These are phyloP conservation scores for Agonopterix arenella DNA, from an alignment of 2,888 invertebrate species.

Conservation along the genomic window DNA sequence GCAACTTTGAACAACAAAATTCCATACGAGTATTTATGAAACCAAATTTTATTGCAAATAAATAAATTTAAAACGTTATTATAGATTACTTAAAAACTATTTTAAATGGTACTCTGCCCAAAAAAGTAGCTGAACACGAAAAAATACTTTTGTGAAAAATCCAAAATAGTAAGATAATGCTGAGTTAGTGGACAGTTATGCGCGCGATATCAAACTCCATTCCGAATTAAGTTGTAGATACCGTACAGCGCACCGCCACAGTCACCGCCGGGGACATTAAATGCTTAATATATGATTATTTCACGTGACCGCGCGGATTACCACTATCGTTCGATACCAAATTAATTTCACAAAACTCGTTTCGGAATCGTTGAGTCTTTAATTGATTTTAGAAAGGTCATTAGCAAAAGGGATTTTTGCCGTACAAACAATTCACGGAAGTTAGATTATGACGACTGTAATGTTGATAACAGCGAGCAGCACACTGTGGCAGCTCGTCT, in stretches of 20 bases:
- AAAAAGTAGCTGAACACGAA: conserved; percentile 14
- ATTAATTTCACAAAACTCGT: conserved; percentile 32
- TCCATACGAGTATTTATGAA: conserved; percentile 5
- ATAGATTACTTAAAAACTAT: conserved; percentile 7
- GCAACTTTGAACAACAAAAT: neutral
- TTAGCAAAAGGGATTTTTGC: too few relatives aligned
- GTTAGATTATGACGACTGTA: too few relatives aligned
- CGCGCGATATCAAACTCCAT: conserved; percentile 31
- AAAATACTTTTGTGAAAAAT: conserved; percentile 29
- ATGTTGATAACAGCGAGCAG: too few relatives aligned
- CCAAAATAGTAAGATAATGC: conserved; percentile 34
- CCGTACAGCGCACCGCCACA: conserved; percentile 13
- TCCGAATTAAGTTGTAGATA: conserved; percentile 46
- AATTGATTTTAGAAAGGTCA: conserved; percentile 34
- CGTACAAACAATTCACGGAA: too few relatives aligned
- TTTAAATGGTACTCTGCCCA: conserved; percentile 10
- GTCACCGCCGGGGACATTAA: conserved; percentile 23
- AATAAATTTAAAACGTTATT: conserved; percentile 3
- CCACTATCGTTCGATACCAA: conserved; percentile 20
- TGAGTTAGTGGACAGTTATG: conserved; percentile 44
- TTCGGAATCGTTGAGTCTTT: conserved; percentile 24
- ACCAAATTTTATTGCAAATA: conserved; percentile 12
- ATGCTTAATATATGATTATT: conserved; percentile 39
- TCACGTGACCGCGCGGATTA: conserved; percentile 22
- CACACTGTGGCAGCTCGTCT: too few relatives aligned